Percentiles rank a stretch among this genome's conserved stretches.
phyloP scores from a whole-genome alignment of 2,113 vertebrate species.

The Aspidoscelis tigris region DNA sequence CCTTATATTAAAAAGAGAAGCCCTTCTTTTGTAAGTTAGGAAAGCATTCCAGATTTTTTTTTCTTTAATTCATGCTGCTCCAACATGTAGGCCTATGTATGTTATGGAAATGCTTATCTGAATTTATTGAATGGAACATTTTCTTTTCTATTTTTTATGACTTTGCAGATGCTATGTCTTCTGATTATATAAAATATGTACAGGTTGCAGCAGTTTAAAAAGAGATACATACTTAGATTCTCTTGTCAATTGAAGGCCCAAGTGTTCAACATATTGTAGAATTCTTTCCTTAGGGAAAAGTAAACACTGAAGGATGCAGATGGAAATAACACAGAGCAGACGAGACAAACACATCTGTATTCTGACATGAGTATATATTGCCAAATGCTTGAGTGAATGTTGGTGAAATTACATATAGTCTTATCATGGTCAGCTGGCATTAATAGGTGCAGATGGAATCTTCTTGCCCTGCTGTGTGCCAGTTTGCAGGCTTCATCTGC shows the following conservation, averaged over 20 bases:
- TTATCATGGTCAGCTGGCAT: no score
- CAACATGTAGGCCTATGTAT: slow-evolving; percentile 43
- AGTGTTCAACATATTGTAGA: background rate
- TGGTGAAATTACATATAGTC: background rate
- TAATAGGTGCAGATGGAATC: no score
- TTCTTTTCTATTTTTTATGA: slow-evolving; percentile 38
- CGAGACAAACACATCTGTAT: no score
- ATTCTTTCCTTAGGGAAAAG: background rate
- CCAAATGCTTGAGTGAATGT: no score
- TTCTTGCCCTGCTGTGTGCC: no score
- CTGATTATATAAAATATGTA: slow-evolving; percentile 28
- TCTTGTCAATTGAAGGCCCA: background rate
- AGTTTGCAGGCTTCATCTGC: no score
- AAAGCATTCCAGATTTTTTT: no score
- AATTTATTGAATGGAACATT: background rate
- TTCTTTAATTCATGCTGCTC: background rate
- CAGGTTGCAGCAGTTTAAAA: slow-evolving; percentile 33
- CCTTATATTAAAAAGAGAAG: no score
- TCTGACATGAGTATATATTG: no score
- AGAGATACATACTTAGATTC: background rate
- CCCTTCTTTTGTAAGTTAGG: no score
- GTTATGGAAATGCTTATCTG: slow-evolving; percentile 28
- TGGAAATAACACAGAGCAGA: no score
- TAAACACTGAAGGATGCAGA: background rate
- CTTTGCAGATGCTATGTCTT: slow-evolving; percentile 23